Percentiles rank a stretch among this genome's conserved stretches.
Conservation (phyloP, 2,113 vertebrate species). For the Nanorana parkeri region DNA sequence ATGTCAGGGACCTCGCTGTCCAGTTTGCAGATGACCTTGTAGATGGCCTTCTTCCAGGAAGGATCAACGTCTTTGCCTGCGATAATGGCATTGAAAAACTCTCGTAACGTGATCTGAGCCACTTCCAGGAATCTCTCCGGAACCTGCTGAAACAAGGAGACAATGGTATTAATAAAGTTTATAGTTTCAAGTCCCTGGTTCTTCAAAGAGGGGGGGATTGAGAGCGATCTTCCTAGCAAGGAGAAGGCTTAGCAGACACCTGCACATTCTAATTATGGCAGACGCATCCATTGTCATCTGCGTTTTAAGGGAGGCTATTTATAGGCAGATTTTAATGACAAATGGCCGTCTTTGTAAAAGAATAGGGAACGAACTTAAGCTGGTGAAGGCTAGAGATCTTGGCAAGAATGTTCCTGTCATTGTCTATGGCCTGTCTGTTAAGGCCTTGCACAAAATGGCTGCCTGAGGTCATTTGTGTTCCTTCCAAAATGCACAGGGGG, state of each 20-base stretch:
- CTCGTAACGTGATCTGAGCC: slow-evolving; percentile 96
- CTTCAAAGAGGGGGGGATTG: slow-evolving; percentile 77
- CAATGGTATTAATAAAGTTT: slow-evolving; percentile 86
- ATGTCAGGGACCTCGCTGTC: slow-evolving; percentile 97
- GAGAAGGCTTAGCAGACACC: slow-evolving; percentile 77
- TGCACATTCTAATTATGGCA: slow-evolving; percentile 81
- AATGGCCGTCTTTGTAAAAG: slow-evolving; percentile 69
- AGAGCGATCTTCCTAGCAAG: slow-evolving; percentile 76
- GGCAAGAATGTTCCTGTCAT: background rate
- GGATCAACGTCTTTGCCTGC: slow-evolving; percentile 98
- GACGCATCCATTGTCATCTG: slow-evolving; percentile 75
- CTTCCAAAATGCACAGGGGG: too few species aligned
- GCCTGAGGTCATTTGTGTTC: background rate
- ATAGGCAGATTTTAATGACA: slow-evolving; percentile 76
- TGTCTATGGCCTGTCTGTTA: background rate
- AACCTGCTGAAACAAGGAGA: slow-evolving; percentile 88
- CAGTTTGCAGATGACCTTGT: slow-evolving; percentile 99
- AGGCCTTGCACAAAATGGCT: slow-evolving; percentile 3
- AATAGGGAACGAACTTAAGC: slow-evolving; percentile 46
- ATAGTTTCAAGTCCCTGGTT: slow-evolving; percentile 84
- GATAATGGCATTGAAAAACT: slow-evolving; percentile 99
- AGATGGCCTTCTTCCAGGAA: slow-evolving; percentile 99
- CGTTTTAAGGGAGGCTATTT: slow-evolving; percentile 74
- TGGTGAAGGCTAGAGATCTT: slow-evolving; percentile 30
- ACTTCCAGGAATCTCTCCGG: slow-evolving; percentile 98